Evolutionary conservation across 2,113 vertebrate species (phyloP).

Genomic region (Daphoenositta chrysoptera): DNA sequence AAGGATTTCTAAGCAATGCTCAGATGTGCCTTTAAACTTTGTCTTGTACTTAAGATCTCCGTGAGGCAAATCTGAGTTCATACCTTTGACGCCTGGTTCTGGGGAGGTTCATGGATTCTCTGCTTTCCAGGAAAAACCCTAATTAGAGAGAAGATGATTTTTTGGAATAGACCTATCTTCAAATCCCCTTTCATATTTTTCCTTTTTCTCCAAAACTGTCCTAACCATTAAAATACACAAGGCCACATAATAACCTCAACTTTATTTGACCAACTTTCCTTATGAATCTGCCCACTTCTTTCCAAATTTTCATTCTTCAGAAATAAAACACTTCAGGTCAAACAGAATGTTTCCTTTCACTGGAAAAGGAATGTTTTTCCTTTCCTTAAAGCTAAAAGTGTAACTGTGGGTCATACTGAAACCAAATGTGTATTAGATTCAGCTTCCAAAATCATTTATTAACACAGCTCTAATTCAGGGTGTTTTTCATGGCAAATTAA

Average conservation of each 20-base stretch:
- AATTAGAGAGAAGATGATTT: not conserved
- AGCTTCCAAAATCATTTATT: conserved; percentile 10
- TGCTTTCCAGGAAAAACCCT: not conserved
- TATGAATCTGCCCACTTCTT: not conserved
- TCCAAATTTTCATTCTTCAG: not conserved
- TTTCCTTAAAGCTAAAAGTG: not conserved
- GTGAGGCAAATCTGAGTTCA: not conserved
- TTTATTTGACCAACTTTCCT: not conserved
- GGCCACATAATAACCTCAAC: not conserved
- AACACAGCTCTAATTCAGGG: not conserved
- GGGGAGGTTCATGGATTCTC: not conserved
- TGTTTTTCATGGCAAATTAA: conserved; percentile 49
- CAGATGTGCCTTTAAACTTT: not conserved
- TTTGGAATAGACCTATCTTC: not conserved
- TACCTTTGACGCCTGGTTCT: not conserved
- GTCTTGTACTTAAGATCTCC: not conserved
- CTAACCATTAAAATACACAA: not conserved
- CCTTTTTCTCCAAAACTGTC: not conserved
- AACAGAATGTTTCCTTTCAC: not conserved
- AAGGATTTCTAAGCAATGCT: not conserved
- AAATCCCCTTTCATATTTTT: not conserved
- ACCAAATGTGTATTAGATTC: not conserved
- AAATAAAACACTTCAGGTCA: not conserved
- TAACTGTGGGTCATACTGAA: not conserved
- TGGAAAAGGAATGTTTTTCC: not conserved